Percentiles rank a stretch among this genome's conserved stretches.
Conservation (phyloP, 1,140 invertebrate species). For the Hydropsyche tenuis region DNA sequence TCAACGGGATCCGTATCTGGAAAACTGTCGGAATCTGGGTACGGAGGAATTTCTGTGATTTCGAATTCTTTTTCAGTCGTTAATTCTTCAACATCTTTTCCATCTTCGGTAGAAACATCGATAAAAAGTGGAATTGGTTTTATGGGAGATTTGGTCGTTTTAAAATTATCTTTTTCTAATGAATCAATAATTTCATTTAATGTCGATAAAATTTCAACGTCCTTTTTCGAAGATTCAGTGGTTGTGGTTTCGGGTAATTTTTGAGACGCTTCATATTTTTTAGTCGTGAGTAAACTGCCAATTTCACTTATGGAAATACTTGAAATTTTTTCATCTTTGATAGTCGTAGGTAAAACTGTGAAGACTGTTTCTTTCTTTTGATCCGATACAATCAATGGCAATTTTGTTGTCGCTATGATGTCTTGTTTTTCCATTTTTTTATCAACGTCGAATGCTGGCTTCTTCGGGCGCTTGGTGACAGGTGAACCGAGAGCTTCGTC, state of each 20-base stretch:
- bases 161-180: neutral
- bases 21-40: slow-evolving; percentile 3
- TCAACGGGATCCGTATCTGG: slow-evolving; percentile 44
- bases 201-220: neutral
- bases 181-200: slow-evolving; percentile 5
- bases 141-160: slow-evolving; percentile 5
- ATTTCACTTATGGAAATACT: slow-evolving; percentile 36
- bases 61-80: slow-evolving; percentile 22
- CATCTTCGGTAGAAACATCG: slow-evolving; percentile 29
- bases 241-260: neutral
- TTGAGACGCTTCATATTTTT: slow-evolving; percentile 19
- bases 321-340: slow-evolving; percentile 12
- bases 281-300: slow-evolving; percentile 34
- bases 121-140: slow-evolving; percentile 32
- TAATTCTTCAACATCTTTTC: neutral
- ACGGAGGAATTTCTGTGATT: slow-evolving; percentile 1
- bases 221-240: neutral
- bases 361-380: slow-evolving; percentile 4
- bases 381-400: neutral
- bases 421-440: neutral
- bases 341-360: slow-evolving; percentile 8
- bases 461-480: neutral
- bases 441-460: neutral
- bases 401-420: slow-evolving; percentile 4
- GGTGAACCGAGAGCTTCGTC: slow-evolving; percentile 51